Conservation (phyloP, 2,797 vertebrate genomes). For the Lerista edwardsae region DNA sequence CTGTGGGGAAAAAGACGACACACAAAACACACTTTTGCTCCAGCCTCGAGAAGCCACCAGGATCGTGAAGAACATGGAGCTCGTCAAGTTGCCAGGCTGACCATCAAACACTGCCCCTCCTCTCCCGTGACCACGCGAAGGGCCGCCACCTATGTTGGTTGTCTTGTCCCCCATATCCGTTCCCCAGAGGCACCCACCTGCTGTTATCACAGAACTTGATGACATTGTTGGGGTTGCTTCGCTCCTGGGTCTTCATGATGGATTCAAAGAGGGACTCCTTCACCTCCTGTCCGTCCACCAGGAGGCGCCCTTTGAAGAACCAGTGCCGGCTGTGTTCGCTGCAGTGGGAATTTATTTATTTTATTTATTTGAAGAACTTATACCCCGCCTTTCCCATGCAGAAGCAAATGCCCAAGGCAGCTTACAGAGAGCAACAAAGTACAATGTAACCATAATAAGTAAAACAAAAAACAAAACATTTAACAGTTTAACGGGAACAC, state of each 20-base stretch:
- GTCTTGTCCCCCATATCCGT: not conserved
- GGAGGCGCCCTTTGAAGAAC: conserved; percentile 91
- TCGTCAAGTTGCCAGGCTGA: not conserved
- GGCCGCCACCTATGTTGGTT: too few species aligned
- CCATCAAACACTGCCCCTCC: not conserved
- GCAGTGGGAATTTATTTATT: conserved; percentile 8
- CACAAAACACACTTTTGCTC: not conserved
- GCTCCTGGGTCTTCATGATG: conserved; percentile 89
- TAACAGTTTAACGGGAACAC: too few species aligned
- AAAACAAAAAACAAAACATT: too few species aligned
- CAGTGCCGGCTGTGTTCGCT: conserved; percentile 96
- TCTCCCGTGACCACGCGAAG: too few species aligned
- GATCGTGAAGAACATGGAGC: not conserved
- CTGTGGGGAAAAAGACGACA: conserved; percentile 63
- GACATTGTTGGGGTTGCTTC: conserved; percentile 90
- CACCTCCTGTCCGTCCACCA: conserved; percentile 82
- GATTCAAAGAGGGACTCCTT: conserved; percentile 86
- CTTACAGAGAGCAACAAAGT: too few species aligned
- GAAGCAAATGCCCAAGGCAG: too few species aligned
- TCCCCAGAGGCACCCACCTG: conserved; percentile 78
- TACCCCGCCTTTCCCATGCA: too few species aligned
- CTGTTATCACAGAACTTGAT: conserved; percentile 97
- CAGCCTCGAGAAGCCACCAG: not conserved
- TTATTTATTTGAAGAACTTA: too few species aligned
- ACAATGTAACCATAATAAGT: too few species aligned